These are phyloP conservation scores for Drosophila erecta DNA, from an alignment of 1,140 invertebrate genomes.

Conservation along the genomic window DNA sequence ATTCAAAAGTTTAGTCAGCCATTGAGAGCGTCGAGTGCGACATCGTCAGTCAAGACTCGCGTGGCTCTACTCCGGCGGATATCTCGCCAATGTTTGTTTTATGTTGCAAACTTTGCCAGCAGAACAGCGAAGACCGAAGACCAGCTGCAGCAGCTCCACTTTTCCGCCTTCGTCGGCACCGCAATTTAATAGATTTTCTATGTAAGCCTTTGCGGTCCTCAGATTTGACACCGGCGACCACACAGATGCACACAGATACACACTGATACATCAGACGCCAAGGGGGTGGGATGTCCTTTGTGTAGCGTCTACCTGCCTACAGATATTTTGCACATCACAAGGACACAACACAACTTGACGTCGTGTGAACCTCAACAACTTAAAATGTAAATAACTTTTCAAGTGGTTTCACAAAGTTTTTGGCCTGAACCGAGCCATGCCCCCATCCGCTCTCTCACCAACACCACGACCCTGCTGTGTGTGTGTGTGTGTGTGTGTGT, in stretches of 20 bases:
- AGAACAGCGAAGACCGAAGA: constrained; percentile 4
- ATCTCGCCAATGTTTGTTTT: constrained; percentile 81
- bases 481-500: constrained; percentile 1
- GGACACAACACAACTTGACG: constrained; percentile 78
- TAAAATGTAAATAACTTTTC: constrained; percentile 83
- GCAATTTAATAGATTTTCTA: constrained; percentile 81
- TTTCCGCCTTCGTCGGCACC: constrained; percentile 31
- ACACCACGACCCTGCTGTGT: background rate
- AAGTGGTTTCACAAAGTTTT: constrained; percentile 81
- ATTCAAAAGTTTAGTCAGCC: constrained; percentile 82
- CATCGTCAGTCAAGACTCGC: constrained; percentile 73
- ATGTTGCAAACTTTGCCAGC: constrained; percentile 77
- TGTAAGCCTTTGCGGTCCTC: constrained; percentile 73
- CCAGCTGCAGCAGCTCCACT: constrained; percentile 24
- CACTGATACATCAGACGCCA: constrained; percentile 18
- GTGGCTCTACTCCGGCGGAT: constrained; percentile 52
- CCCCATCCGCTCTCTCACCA: background rate
- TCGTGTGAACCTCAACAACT: constrained; percentile 82
- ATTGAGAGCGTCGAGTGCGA: constrained; percentile 64
- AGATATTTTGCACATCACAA: constrained; percentile 80
- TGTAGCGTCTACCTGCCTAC: constrained; percentile 59
- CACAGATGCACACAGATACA: constrained; percentile 57
- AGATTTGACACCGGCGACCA: constrained; percentile 76
- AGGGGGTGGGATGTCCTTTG: constrained; percentile 15
- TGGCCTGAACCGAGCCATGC: constrained; percentile 50